Evolutionary conservation across 2,113 vertebrate genomes (phyloP).

Genomic region (Benitochromis conjunctus): DNA sequence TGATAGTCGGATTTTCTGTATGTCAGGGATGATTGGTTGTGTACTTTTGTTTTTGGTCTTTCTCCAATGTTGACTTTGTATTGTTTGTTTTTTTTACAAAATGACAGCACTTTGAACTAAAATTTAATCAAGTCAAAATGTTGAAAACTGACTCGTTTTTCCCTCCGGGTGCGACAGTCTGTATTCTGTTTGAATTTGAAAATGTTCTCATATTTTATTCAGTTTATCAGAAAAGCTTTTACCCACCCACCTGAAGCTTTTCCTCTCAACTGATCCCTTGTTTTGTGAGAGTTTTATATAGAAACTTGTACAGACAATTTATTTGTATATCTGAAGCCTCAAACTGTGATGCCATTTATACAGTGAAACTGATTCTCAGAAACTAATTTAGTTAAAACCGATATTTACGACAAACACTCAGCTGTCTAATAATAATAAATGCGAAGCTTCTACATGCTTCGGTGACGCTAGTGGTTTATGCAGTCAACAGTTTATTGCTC

Average conservation of each 20-base stretch:
- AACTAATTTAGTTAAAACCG: neutral
- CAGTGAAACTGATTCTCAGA: neutral
- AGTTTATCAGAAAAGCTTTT: neutral
- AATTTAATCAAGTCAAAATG: neutral
- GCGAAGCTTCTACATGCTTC: neutral
- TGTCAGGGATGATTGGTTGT: neutral
- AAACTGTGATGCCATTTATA: neutral
- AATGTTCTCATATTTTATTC: neutral
- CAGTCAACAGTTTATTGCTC: neutral
- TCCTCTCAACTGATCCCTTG: neutral
- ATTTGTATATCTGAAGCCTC: neutral
- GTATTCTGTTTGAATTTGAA: neutral
- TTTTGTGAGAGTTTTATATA: neutral
- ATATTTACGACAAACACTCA: neutral
- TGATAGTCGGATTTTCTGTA: neutral
- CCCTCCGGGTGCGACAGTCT: neutral
- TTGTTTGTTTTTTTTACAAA: neutral
- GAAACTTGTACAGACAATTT: neutral
- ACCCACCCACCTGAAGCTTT: neutral
- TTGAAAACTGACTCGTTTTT: neutral
- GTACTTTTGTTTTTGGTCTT: neutral
- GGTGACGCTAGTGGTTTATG: neutral
- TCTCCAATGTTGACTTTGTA: neutral
- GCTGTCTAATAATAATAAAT: neutral
- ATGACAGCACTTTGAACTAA: slow-evolving; percentile 58